Evolutionary conservation across 1,140 invertebrate species (phyloP).

Genomic region (Lamellibrachia luymesi): DNA sequence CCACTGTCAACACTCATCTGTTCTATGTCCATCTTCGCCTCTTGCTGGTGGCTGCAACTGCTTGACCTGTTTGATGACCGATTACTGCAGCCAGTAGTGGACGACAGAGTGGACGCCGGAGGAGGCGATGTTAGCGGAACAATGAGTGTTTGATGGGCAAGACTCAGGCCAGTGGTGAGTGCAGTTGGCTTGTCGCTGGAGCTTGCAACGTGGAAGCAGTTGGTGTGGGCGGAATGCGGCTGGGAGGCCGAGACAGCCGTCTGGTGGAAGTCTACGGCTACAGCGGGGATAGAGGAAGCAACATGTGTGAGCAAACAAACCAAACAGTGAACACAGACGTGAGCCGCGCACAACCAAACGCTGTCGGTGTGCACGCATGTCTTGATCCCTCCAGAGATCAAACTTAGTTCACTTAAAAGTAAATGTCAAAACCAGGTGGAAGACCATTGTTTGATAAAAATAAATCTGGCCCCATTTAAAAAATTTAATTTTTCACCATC

Average conservation of each 20-base stretch:
- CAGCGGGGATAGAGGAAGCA: not conserved
- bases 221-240: not conserved
- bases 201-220: not conserved
- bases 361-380: not conserved
- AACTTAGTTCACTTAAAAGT: not conserved
- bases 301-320: not conserved
- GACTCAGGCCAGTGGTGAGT: not conserved
- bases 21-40: slow-evolving; percentile 2
- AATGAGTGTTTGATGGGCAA: not conserved
- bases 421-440: not conserved
- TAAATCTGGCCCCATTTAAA: no score
- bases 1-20: slow-evolving; percentile 25
- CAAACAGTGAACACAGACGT: not conserved
- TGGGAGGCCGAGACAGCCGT: not conserved
- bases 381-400: not conserved
- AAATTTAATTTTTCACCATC: no score
- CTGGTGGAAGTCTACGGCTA: not conserved
- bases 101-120: not conserved
- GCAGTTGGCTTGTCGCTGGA: not conserved
- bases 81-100: not conserved
- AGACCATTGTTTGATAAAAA: no score
- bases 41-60: not conserved
- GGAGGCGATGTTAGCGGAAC: not conserved
- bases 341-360: not conserved
- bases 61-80: not conserved